Evolutionary conservation across 2,113 vertebrate species (phyloP).

Genomic region (Varanus komodoensis): DNA sequence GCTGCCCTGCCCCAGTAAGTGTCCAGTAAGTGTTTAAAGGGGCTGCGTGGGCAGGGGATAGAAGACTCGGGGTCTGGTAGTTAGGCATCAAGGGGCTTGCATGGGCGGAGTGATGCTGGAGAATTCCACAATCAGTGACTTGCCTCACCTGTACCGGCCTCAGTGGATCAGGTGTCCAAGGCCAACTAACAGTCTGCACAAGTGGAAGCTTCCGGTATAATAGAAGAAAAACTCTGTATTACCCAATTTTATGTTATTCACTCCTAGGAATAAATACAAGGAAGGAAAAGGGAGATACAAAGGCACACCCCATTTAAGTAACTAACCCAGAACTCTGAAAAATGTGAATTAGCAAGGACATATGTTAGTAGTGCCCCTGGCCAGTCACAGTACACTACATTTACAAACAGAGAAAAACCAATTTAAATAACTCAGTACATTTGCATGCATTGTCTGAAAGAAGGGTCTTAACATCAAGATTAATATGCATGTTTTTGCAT

Average conservation of each 20-base stretch:
- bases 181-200: neutral
- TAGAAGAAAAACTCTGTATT: neutral
- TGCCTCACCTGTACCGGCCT: neutral
- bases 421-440: slow-evolving; percentile 55
- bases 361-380: slow-evolving; percentile 53
- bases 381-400: slow-evolving; percentile 58
- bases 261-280: neutral
- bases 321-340: slow-evolving; percentile 28
- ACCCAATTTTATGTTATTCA: neutral
- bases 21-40: neutral
- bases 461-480: slow-evolving; percentile 64
- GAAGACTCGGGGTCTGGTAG: too few species aligned
- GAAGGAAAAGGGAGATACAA: neutral
- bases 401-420: slow-evolving; percentile 62
- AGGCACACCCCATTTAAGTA: neutral
- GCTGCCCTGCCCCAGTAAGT: neutral
- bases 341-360: slow-evolving; percentile 50
- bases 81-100: too few species aligned
- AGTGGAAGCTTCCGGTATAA: neutral
- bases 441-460: slow-evolving; percentile 44
- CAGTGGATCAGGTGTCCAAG: neutral
- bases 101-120: too few species aligned
- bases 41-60: too few species aligned
- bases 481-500: slow-evolving; percentile 52
- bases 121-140: neutral